A percentile compares a stretch with the other conserved stretches of the same genome.
These are phyloP conservation scores for Diogma glabrata DNA, from an alignment of 2,888 invertebrate species.

Conservation along the genomic window DNA sequence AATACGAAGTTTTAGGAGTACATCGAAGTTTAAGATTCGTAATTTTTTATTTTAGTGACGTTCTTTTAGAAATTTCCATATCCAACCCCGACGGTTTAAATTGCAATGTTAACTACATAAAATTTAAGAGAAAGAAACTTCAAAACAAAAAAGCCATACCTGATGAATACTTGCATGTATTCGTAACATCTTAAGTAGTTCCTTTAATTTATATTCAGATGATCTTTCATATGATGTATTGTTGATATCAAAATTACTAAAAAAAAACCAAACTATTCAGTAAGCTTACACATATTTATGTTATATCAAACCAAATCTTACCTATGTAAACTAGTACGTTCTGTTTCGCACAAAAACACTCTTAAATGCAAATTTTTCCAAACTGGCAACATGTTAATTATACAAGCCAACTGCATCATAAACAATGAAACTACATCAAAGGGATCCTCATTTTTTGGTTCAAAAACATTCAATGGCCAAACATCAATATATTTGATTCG, in stretches of 20 bases:
- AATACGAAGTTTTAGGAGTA: no score
- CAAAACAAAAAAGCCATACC: constrained; percentile 34
- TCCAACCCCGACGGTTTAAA: no score
- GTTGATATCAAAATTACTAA: constrained; percentile 9
- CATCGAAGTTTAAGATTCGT: no score
- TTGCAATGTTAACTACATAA: no score
- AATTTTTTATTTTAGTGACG: no score
- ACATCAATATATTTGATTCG: constrained; percentile 74
- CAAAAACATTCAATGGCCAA: constrained; percentile 90
- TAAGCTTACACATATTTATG: background rate
- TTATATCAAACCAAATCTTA: no score
- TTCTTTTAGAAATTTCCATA: no score
- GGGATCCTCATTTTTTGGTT: constrained; percentile 61
- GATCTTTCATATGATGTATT: constrained; percentile 20
- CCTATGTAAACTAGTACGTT: constrained; percentile 24
- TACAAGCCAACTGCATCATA: constrained; percentile 93
- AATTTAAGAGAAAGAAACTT: no score
- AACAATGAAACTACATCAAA: constrained; percentile 89
- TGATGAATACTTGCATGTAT: constrained; percentile 75
- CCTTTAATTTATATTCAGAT: constrained; percentile 42
- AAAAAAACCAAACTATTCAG: background rate
- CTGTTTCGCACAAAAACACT: constrained; percentile 69
- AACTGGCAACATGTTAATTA: constrained; percentile 78
- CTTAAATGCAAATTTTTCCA: constrained; percentile 82
- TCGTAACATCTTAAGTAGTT: constrained; percentile 69